These are phyloP conservation scores for Bucco capensis DNA, from an alignment of 2,113 vertebrate genomes.

Conservation along the genomic window DNA sequence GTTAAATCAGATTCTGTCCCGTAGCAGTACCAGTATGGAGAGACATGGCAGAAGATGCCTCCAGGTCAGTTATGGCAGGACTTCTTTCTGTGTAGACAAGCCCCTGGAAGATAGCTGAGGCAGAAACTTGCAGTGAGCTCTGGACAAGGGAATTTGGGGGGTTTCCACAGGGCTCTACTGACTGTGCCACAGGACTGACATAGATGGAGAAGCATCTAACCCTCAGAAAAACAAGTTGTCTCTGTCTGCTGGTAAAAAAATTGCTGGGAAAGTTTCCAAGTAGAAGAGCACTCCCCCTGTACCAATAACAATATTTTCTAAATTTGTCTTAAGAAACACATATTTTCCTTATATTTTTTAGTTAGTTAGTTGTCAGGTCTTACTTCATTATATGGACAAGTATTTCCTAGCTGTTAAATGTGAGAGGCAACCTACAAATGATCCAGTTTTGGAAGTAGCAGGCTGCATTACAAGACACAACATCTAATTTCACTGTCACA, in stretches of 20 bases:
- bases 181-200: neutral
- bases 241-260: neutral
- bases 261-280: neutral
- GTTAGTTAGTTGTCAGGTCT: neutral
- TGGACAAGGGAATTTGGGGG: neutral
- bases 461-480: neutral
- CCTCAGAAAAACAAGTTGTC: neutral
- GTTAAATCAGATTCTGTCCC: neutral
- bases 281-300: neutral
- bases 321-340: neutral
- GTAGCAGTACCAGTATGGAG: neutral
- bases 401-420: neutral
- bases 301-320: neutral
- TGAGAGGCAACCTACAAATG: neutral
- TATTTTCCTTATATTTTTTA: neutral
- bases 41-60: rapidly evolving
- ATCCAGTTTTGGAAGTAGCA: neutral
- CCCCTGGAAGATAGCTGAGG: neutral
- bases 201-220: neutral
- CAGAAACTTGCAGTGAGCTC: neutral
- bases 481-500: neutral
- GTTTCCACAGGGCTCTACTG: neutral
- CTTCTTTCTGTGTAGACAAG: neutral
- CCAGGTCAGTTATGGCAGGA: neutral
- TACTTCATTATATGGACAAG: neutral